These are phyloP conservation scores for Cotesia chilonis DNA, from an alignment of 1,140 invertebrate species.

Conservation along the genomic window DNA sequence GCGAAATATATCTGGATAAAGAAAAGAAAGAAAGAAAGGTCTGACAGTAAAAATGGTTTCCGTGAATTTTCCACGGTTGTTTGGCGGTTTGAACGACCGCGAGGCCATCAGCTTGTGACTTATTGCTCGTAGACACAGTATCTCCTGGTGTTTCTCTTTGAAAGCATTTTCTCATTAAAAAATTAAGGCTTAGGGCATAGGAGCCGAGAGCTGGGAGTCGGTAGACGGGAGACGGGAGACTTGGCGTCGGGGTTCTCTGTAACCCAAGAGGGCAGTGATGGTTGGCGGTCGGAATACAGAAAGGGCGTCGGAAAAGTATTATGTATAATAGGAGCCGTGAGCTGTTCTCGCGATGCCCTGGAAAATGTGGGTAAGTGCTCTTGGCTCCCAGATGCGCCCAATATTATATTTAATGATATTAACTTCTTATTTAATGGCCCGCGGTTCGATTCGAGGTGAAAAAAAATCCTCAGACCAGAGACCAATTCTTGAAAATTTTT, in stretches of 20 bases:
- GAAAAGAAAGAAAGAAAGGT: conserved; percentile 28
- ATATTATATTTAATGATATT: conserved; percentile 69
- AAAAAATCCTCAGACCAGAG: conserved; percentile 42
- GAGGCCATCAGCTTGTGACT: conserved; percentile 52
- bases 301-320: conserved; percentile 33
- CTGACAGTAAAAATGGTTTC: conserved; percentile 39
- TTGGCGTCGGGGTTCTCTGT: conserved; percentile 31
- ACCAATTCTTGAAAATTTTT: neutral
- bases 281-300: conserved; percentile 30
- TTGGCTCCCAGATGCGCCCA: conserved; percentile 66
- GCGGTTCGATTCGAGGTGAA: conserved; percentile 66
- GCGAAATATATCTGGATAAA: neutral
- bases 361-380: conserved; percentile 60
- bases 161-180: conserved; percentile 69
- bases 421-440: conserved; percentile 68
- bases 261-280: conserved; percentile 33
- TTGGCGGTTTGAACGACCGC: conserved; percentile 32
- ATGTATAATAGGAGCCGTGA: conserved; percentile 26
- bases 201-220: conserved; percentile 14
- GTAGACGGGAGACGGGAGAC: too few species aligned
- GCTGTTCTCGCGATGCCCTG: conserved; percentile 43
- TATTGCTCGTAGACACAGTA: conserved; percentile 64
- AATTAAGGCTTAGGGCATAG: conserved; percentile 59
- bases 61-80: conserved; percentile 52
- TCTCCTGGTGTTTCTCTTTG: conserved; percentile 63